These are phyloP conservation scores for Argya squamiceps DNA, from an alignment of 2,797 vertebrate species.

Conservation along the genomic window DNA sequence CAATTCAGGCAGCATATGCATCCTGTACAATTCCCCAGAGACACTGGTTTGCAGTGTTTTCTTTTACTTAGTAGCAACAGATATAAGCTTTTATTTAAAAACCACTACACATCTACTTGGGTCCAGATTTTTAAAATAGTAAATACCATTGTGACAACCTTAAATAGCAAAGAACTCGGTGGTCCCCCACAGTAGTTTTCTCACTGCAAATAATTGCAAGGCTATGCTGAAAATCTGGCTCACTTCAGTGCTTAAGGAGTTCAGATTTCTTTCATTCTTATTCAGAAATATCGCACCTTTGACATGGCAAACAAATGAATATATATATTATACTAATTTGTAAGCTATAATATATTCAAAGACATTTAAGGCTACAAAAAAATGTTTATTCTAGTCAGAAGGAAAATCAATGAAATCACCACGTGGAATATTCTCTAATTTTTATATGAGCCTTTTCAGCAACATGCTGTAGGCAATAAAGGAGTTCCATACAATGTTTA, in stretches of 20 bases:
- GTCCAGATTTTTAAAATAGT: background rate
- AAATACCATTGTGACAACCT: background rate
- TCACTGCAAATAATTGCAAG: background rate
- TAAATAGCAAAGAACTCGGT: background rate
- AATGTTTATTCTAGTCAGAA: background rate
- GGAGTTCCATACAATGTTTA: background rate
- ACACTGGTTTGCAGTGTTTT: background rate
- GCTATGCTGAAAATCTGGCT: background rate
- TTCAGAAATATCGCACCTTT: background rate
- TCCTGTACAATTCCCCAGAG: background rate
- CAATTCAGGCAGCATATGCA: background rate
- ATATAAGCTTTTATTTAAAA: background rate
- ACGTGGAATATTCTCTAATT: background rate
- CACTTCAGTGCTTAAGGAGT: background rate
- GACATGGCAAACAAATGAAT: background rate
- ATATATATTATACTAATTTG: background rate
- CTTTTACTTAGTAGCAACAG: background rate
- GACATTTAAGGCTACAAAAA: background rate
- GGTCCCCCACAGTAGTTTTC: background rate
- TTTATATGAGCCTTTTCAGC: background rate
- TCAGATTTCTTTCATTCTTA: background rate
- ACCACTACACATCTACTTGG: background rate
- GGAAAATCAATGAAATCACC: background rate
- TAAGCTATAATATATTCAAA: background rate
- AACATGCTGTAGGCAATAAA: background rate